A percentile compares a stretch with the other conserved stretches of the same genome.
phyloP scores from a whole-genome alignment of 1,140 invertebrate species.

The Diorhabda carinulata region DNA sequence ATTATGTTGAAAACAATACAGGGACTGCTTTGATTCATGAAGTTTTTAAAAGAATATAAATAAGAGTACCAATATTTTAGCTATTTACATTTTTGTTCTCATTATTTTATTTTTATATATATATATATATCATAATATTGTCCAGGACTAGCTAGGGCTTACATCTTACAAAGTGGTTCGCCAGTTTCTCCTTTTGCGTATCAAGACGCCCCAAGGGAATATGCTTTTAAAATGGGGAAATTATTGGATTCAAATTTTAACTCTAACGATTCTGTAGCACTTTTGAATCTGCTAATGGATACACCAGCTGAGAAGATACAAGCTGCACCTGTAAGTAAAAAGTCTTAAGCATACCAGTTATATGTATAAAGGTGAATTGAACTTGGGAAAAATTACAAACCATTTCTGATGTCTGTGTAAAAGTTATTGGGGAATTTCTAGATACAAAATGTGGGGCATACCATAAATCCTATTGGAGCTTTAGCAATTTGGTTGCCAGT shows the following conservation, averaged over 20 bases:
- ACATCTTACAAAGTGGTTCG: slow-evolving; percentile 10
- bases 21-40: no score
- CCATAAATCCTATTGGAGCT: not conserved
- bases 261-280: slow-evolving; percentile 3
- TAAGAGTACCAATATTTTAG: no score
- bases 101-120: no score
- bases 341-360: no score
- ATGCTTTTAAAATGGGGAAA: slow-evolving; percentile 14
- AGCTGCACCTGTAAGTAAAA: slow-evolving; percentile 1
- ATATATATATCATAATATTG: no score
- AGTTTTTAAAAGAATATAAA: no score
- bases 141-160: not conserved
- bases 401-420: not conserved
- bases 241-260: slow-evolving; percentile 5
- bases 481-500: slow-evolving; percentile 12
- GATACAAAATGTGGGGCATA: slow-evolving; percentile 8
- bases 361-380: no score
- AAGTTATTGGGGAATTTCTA: not conserved
- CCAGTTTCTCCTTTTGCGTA: slow-evolving; percentile 8
- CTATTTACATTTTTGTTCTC: no score
- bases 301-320: not conserved
- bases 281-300: not conserved
- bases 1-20: no score
- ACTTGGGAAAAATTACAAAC: not conserved
- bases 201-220: not conserved